Percentiles rank a stretch among this genome's conserved stretches.
phyloP scores from a whole-genome alignment of 2,888 invertebrate species.

The Torymus tubicola region DNA sequence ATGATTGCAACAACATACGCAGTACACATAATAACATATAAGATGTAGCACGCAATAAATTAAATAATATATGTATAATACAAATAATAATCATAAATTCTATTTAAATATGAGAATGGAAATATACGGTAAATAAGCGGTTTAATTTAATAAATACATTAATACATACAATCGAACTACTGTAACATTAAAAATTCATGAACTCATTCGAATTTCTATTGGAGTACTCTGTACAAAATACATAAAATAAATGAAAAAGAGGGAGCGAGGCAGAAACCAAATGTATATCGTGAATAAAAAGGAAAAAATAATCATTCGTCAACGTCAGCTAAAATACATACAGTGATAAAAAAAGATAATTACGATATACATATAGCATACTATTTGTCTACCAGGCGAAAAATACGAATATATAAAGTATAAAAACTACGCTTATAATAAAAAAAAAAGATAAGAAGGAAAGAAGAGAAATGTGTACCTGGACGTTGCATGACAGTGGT shows the following conservation, averaged over 20 bases:
- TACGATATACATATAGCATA: slow-evolving; percentile 53
- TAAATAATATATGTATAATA: too few relatives aligned
- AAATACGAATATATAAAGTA: slow-evolving; percentile 29
- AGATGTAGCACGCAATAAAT: too few relatives aligned
- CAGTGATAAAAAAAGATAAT: slow-evolving; percentile 34
- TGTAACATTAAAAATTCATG: too few relatives aligned
- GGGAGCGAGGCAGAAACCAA: slow-evolving; percentile 25
- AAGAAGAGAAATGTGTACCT: slow-evolving; percentile 78
- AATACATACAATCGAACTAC: too few relatives aligned
- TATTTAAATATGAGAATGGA: too few relatives aligned
- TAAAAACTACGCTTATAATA: slow-evolving; percentile 2
- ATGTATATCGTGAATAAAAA: slow-evolving; percentile 47
- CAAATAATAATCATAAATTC: too few relatives aligned
- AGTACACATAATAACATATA: too few relatives aligned
- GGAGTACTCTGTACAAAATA: slow-evolving; percentile 41
- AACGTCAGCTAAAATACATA: slow-evolving; percentile 35
- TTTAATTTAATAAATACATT: too few relatives aligned
- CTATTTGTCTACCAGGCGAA: slow-evolving; percentile 51
- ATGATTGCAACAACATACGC: too few relatives aligned
- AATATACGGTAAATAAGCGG: too few relatives aligned
- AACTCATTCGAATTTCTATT: slow-evolving; percentile 16
- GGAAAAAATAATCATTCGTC: slow-evolving; percentile 34
- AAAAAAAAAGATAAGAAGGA: slow-evolving; percentile 13
- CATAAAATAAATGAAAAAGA: slow-evolving; percentile 50
- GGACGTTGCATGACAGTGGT: slow-evolving; percentile 92